These are phyloP conservation scores for Rhinolophus ferrumequinum DNA, from an alignment of 2,113 vertebrate species.

Conservation along the genomic window DNA sequence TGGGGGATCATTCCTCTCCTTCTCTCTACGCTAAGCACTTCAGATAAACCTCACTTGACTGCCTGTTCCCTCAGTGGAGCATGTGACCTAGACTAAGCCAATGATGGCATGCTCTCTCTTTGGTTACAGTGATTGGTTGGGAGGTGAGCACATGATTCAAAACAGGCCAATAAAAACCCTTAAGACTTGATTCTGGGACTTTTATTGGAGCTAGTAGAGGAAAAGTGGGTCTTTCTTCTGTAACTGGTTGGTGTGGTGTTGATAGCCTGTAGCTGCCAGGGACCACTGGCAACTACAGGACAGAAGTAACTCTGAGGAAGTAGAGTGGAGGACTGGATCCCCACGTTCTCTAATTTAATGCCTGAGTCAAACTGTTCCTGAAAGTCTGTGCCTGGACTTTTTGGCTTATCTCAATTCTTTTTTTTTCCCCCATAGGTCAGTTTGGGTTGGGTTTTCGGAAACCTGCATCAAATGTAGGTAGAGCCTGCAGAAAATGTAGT, in stretches of 20 bases:
- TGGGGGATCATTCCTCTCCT: background rate
- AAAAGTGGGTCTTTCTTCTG: background rate
- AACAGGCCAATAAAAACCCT: background rate
- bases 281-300: background rate
- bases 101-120: background rate
- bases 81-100: background rate
- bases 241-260: background rate
- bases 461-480: background rate
- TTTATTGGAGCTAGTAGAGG: background rate
- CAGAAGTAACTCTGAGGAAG: background rate
- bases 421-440: background rate
- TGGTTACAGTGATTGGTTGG: background rate
- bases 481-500: background rate
- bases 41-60: background rate
- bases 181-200: background rate
- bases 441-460: constrained; percentile 8
- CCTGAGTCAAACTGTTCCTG: background rate
- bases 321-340: background rate
- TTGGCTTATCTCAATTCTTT: background rate
- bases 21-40: background rate
- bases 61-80: background rate
- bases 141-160: background rate
- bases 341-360: background rate
- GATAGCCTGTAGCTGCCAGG: background rate
- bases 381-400: background rate